Percentiles rank a stretch among this genome's conserved stretches.
phyloP scores from a whole-genome alignment of 2,797 vertebrate species.

The Scolopax bukidnonensis region DNA sequence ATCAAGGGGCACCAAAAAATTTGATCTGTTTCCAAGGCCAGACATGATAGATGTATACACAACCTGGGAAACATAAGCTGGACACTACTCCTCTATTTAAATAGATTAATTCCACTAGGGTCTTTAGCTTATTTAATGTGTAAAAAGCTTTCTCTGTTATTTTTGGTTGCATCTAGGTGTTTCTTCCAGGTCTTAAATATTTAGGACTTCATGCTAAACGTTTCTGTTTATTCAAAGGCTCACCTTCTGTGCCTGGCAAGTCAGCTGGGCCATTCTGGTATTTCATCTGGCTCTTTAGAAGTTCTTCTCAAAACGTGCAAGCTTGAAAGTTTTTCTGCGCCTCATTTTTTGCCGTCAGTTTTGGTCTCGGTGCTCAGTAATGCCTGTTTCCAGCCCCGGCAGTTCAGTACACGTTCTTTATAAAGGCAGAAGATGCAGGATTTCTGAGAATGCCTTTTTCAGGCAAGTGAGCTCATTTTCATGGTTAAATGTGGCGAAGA shows the following conservation, averaged over 20 bases:
- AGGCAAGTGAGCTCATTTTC: background rate
- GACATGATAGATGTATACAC: background rate
- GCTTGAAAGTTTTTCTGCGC: background rate
- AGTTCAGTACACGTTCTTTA: background rate
- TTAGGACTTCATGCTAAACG: background rate
- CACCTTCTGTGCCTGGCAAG: background rate
- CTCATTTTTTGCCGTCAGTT: background rate
- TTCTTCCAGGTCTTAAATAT: background rate
- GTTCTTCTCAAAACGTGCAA: background rate
- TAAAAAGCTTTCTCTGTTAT: background rate
- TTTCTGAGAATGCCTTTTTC: conserved; percentile 42
- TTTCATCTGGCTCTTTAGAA: background rate
- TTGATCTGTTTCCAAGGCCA: background rate
- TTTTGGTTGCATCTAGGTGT: background rate
- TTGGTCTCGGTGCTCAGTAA: background rate
- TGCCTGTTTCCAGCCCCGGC: background rate
- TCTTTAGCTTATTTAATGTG: background rate
- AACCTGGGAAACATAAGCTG: background rate
- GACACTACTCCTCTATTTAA: background rate
- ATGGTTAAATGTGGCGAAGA: background rate
- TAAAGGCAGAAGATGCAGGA: background rate
- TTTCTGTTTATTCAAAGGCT: background rate
- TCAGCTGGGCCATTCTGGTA: background rate
- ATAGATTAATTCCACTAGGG: background rate
- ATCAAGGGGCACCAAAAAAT: background rate